Conservation (phyloP, 1,140 invertebrate species). For the Eurosta solidaginis region DNA sequence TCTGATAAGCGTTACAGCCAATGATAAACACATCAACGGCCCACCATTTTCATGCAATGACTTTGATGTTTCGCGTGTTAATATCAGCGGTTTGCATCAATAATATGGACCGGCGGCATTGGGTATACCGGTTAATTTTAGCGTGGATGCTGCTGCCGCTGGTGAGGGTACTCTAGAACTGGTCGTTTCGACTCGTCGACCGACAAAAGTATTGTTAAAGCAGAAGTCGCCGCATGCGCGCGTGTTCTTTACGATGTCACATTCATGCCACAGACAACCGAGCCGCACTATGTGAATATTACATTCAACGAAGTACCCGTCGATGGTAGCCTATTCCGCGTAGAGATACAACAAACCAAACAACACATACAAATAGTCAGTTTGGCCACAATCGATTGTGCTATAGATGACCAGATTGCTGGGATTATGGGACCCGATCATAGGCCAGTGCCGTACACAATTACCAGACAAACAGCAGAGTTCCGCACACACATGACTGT, state of each 20-base stretch:
- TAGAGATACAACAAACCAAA: constrained; percentile 89
- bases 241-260: constrained; percentile 94
- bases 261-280: constrained; percentile 88
- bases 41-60: constrained; percentile 94
- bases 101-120: constrained; percentile 68
- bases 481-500: constrained; percentile 64
- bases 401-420: constrained; percentile 63
- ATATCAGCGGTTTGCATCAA: constrained; percentile 74
- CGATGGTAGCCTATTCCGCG: constrained; percentile 87
- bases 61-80: constrained; percentile 86
- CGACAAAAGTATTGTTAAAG: constrained; percentile 83
- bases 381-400: constrained; percentile 65
- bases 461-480: constrained; percentile 62
- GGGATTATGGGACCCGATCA: constrained; percentile 65
- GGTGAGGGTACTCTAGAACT: constrained; percentile 95
- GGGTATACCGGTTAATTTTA: constrained; percentile 85
- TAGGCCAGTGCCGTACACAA: constrained; percentile 61
- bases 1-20: constrained; percentile 78
- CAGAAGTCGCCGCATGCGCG: constrained; percentile 86
- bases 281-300: constrained; percentile 92
- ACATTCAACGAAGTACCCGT: constrained; percentile 95
- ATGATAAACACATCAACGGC: constrained; percentile 81
- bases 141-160: constrained; percentile 92
- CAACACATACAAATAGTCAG: constrained; percentile 67
- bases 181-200: constrained; percentile 93